Conservation (phyloP, 2,797 vertebrate species). For the Cirrhinus mrigala region DNA sequence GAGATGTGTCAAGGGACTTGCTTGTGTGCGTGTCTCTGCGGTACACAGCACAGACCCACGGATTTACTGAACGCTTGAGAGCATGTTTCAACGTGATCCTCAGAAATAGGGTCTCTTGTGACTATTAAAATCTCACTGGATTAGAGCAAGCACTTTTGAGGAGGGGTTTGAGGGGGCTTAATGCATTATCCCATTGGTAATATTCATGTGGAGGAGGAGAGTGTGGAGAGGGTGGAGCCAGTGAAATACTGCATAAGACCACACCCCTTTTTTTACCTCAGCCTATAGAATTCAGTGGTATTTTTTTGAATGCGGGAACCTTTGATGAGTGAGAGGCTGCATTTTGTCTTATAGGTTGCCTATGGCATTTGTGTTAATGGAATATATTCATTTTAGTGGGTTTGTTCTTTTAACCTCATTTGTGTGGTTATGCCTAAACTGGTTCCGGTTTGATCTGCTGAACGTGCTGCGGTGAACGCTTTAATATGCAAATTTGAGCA, state of each 20-base stretch:
- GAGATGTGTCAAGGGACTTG: background rate
- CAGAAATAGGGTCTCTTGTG: conserved; percentile 43
- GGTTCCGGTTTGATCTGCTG: conserved; percentile 60
- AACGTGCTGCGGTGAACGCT: conserved; percentile 34
- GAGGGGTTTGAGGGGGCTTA: conserved; percentile 22
- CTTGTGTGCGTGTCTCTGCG: background rate
- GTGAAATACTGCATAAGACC: conserved; percentile 54
- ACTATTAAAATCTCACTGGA: conserved; percentile 35
- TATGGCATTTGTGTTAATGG: background rate
- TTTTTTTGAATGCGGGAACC: conserved; percentile 68
- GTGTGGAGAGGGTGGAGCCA: background rate
- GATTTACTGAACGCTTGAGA: conserved; percentile 37
- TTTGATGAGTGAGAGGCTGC: background rate
- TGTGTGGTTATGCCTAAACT: conserved; percentile 54
- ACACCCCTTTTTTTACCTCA: conserved; percentile 44
- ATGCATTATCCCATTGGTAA: conserved; percentile 38
- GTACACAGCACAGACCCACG: conserved; percentile 3
- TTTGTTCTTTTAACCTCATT: conserved; percentile 59
- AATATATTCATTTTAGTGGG: background rate
- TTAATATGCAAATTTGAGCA: conserved; percentile 39
- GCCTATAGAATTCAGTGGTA: conserved; percentile 65
- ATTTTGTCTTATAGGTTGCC: background rate
- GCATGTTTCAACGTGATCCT: conserved; percentile 37
- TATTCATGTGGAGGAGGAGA: conserved; percentile 57
- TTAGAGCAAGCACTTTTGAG: conserved; percentile 18